phyloP scores from a whole-genome alignment of 2,797 vertebrate species.

The Gallinago solitaria region DNA sequence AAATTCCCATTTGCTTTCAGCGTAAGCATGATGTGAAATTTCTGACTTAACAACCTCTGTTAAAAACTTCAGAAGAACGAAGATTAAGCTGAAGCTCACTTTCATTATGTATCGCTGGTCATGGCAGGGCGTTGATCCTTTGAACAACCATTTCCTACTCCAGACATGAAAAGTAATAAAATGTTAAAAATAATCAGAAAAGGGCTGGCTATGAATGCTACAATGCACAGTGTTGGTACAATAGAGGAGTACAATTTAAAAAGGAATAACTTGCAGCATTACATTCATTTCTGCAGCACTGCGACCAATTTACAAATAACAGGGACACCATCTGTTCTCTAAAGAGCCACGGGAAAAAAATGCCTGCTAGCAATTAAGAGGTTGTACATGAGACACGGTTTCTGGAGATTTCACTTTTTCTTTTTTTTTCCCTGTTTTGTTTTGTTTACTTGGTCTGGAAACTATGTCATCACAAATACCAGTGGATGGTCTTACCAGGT shows the following conservation, averaged over 20 bases:
- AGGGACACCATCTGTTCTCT: constrained; percentile 44
- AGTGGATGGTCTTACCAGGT: neutral
- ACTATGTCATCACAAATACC: neutral
- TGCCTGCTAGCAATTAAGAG: neutral
- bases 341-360: neutral
- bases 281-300: neutral
- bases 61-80: neutral
- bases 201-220: neutral
- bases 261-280: neutral
- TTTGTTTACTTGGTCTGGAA: neutral
- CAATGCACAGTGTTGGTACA: neutral
- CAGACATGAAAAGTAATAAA: neutral
- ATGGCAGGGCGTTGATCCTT: neutral
- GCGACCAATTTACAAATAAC: constrained; percentile 17
- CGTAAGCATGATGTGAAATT: neutral
- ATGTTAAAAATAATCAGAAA: neutral
- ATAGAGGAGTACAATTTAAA: neutral
- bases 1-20: neutral
- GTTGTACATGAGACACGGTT: neutral
- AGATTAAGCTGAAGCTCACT: neutral
- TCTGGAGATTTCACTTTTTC: neutral
- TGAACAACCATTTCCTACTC: neutral
- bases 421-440: neutral
- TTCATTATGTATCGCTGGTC: neutral
- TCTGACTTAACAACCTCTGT: neutral